phyloP scores from a whole-genome alignment of 2,113 vertebrate species.

The Aspiorhynchus laticeps region DNA sequence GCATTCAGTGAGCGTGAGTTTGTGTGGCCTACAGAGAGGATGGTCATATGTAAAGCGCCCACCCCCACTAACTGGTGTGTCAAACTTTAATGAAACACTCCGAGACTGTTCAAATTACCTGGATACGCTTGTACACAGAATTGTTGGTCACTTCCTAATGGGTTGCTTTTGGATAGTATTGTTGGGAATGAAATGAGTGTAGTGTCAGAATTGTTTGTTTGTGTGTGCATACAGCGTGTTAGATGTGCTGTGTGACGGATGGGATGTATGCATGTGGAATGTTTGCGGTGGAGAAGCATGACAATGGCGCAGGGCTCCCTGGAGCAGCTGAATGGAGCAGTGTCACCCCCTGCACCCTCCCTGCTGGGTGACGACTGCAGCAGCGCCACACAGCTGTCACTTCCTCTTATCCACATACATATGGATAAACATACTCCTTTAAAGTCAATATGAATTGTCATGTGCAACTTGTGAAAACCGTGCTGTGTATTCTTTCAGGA shows the following conservation, averaged over 20 bases:
- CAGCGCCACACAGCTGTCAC: constrained; percentile 69
- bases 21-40: neutral
- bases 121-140: neutral
- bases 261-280: constrained; percentile 49
- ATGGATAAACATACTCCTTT: constrained; percentile 38
- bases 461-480: neutral
- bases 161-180: neutral
- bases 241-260: constrained; percentile 11
- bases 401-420: constrained; percentile 62
- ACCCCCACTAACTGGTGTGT: constrained; percentile 1
- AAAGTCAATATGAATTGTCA: neutral
- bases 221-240: constrained; percentile 18
- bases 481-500: neutral
- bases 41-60: neutral
- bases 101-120: neutral
- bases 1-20: neutral
- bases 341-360: constrained; percentile 69
- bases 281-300: constrained; percentile 63
- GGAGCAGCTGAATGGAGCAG: constrained; percentile 67
- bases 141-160: neutral
- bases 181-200: neutral
- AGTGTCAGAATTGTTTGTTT: neutral
- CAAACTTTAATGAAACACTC: neutral
- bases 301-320: constrained; percentile 73
- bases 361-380: constrained; percentile 70